Percentiles rank a stretch among this genome's conserved stretches.
Evolutionary conservation across 2,888 invertebrate genomes (phyloP).

Genomic region (Galerucella calmariensis): DNA sequence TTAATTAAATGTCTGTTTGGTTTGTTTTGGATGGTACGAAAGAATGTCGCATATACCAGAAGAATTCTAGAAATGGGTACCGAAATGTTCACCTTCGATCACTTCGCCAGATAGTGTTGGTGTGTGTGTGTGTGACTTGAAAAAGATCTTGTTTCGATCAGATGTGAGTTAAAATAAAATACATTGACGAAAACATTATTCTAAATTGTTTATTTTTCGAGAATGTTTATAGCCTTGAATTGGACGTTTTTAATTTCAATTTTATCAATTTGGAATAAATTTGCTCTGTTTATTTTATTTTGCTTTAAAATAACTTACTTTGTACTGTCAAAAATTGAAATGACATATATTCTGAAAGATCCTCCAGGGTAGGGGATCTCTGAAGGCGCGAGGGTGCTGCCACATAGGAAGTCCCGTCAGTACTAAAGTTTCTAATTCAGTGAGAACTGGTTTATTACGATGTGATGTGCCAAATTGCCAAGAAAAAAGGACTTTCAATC

Average conservation of each 20-base stretch:
- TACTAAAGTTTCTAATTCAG: no score
- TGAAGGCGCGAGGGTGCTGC: no score
- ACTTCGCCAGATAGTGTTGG: conserved; percentile 45
- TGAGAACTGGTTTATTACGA: no score
- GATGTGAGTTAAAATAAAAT: neutral
- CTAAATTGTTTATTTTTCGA: neutral
- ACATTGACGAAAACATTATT: conserved; percentile 11
- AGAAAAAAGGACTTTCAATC: no score
- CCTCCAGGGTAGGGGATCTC: no score
- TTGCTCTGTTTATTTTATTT: conserved; percentile 27
- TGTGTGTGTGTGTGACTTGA: conserved; percentile 14
- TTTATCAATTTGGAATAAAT: neutral
- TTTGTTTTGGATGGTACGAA: conserved; percentile 30
- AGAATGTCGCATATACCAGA: conserved; percentile 51
- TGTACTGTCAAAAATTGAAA: no score
- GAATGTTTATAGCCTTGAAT: neutral
- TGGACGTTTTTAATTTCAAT: neutral
- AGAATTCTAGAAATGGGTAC: conserved; percentile 53
- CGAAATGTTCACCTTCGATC: conserved; percentile 50
- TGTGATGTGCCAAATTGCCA: no score
- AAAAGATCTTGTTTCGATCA: conserved; percentile 34
- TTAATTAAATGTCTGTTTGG: conserved; percentile 49
- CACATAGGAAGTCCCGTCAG: no score
- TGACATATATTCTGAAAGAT: no score
- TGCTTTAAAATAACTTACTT: no score